Percentiles rank a stretch among this genome's conserved stretches.
phyloP scores from a whole-genome alignment of 2,888 invertebrate genomes.

The Drosophila suboccidentalis region DNA sequence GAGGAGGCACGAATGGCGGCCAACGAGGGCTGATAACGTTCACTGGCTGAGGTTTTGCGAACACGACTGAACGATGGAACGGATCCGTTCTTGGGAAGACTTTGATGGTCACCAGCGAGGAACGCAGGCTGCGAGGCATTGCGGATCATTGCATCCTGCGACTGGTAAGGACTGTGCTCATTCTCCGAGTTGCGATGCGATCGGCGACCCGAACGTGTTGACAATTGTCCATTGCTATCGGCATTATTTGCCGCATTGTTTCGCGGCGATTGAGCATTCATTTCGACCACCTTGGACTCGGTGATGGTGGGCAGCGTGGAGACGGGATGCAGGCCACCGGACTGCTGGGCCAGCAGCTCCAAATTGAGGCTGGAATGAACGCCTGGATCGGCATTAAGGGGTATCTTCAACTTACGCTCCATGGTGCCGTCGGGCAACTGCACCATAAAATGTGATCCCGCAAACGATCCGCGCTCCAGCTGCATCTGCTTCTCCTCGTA shows the following conservation, averaged over 20 bases:
- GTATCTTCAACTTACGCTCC: constrained; percentile 95
- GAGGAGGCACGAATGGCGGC: constrained; percentile 93
- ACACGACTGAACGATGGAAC: constrained; percentile 96
- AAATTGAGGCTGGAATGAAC: constrained; percentile 96
- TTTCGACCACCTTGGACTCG: constrained; percentile 91
- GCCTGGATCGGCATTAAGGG: constrained; percentile 96
- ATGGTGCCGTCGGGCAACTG: constrained; percentile 96
- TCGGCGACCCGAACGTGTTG: constrained; percentile 68
- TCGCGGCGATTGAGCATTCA: constrained; percentile 73
- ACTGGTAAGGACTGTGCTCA: constrained; percentile 83
- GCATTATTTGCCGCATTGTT: constrained; percentile 42
- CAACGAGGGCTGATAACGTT: constrained; percentile 93
- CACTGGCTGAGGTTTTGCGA: constrained; percentile 93
- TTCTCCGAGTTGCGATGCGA: constrained; percentile 84
- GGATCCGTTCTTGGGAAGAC: constrained; percentile 93
- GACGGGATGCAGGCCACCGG: constrained; percentile 92
- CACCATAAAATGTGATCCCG: constrained; percentile 94
- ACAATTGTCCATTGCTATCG: constrained; percentile 81
- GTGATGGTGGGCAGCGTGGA: constrained; percentile 96
- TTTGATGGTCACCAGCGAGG: constrained; percentile 86
- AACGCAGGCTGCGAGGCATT: constrained; percentile 96
- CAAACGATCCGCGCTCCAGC: constrained; percentile 95
- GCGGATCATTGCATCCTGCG: constrained; percentile 88
- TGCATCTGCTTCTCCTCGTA: constrained; percentile 96
- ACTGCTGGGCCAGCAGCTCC: constrained; percentile 89